Percentiles rank a stretch among this genome's conserved stretches.
Evolutionary conservation across 2,113 vertebrate species (phyloP).

Genomic region (Triplophysa dalaica): DNA sequence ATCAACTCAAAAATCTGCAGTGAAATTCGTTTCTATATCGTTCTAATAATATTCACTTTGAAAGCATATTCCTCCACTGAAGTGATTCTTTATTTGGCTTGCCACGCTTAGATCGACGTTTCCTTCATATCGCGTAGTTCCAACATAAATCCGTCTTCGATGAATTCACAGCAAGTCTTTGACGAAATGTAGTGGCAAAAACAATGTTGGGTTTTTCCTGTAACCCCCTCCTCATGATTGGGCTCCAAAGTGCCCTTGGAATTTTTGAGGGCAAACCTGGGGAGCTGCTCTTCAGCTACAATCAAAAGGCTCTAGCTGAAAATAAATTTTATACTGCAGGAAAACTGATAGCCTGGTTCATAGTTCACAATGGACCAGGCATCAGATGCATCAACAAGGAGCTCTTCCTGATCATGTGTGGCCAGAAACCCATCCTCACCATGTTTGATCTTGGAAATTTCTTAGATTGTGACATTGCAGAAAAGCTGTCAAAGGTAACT

Average conservation of each 20-base stretch:
- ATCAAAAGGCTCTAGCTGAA: neutral
- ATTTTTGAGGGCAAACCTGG: slow-evolving; percentile 23
- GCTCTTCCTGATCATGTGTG: neutral
- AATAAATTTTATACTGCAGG: slow-evolving; percentile 2
- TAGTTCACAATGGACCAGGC: neutral
- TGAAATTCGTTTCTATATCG: no score
- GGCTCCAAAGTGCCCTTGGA: neutral
- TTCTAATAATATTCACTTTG: no score
- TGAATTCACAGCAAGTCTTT: no score
- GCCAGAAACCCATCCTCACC: neutral
- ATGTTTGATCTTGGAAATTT: neutral
- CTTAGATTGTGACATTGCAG: neutral
- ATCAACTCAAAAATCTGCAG: no score
- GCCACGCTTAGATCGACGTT: no score
- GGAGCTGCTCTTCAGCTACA: neutral
- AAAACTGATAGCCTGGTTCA: neutral
- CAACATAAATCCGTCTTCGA: no score
- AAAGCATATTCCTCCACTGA: no score
- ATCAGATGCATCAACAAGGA: neutral
- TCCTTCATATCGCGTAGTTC: no score
- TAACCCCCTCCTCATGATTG: slow-evolving; percentile 22
- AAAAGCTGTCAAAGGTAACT: slow-evolving; percentile 11
- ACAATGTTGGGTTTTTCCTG: no score
- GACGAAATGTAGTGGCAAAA: no score
- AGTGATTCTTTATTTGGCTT: no score